Evolutionary conservation across 2,113 vertebrate genomes (phyloP), one percentile per base, ranked within the genome.

Genomic region (Uria aalge): DNA sequence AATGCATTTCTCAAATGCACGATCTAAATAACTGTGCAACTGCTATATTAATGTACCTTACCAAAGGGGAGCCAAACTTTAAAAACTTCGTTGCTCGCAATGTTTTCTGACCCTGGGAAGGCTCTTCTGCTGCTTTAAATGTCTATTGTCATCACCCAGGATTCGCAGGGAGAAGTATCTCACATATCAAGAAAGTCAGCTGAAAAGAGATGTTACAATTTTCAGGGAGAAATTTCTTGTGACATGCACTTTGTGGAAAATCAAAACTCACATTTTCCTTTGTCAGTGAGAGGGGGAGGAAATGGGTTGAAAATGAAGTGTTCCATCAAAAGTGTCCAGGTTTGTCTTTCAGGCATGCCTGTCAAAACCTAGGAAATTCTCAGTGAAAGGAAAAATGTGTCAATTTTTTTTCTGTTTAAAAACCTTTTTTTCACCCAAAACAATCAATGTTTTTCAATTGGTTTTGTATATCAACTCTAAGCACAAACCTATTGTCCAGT

Each of bases 221-320:
- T 92, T 94, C 82, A 24, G 32, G 29, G 67, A 88, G 75, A 85
- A 91, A 92, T 90, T 89, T 91, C 40, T 53, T 88, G 50, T 60
- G 48, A 64, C n/a, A 10, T 24, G 36, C 19, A 57, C 34, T 91
- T 92, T 24, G 22, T 50, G 29, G 27, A 53, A 79, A 90, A 92
- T 32, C n/a, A 88, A 95, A 87, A n/a, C 13, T 88, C 48, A 22
- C 9, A 16, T 76, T 43, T 85, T 57, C 64, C 32, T 67, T 77
- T 83, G n/a, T 69, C 38, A 83, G 27, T 40, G 20, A 69, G 24
- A 48, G 0, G 1, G 52, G 21, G 45, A 60, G 12, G 6, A 81
- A 85, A 85, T 4, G 30, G 12, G 3, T 19, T 68, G 21, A 72
- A 90, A 89, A 55, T 48, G 2, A 78, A 85, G 68, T 11, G 22